A percentile compares a stretch with the other conserved stretches of the same genome.
These are phyloP conservation scores for Drosophila monieri DNA, from an alignment of 2,888 invertebrate species.

Conservation along the genomic window DNA sequence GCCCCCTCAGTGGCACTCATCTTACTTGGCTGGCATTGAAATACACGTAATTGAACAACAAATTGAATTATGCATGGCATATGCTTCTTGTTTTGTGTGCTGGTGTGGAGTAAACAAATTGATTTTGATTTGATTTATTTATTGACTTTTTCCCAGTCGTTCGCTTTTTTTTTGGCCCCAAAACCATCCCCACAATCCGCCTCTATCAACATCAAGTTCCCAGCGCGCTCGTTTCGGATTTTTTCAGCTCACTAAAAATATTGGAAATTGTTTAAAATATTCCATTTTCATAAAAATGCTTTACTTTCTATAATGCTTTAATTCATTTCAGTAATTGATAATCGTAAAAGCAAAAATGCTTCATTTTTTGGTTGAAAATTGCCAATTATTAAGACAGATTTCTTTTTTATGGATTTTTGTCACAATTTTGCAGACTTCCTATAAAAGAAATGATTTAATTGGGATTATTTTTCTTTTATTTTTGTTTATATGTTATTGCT, in stretches of 20 bases:
- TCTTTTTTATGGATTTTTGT: too few relatives aligned
- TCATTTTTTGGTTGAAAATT: too few relatives aligned
- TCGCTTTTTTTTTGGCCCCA: background rate
- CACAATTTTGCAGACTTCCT: too few relatives aligned
- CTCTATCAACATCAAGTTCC: background rate
- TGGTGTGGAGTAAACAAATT: constrained; percentile 70
- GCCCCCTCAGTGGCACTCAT: background rate
- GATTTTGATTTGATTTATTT: constrained; percentile 78
- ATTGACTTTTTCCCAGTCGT: constrained; percentile 48
- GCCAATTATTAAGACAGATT: too few relatives aligned
- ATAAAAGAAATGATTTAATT: too few relatives aligned
- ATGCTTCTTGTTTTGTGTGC: constrained; percentile 41
- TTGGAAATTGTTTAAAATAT: background rate
- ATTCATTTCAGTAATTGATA: too few relatives aligned
- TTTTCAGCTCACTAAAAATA: constrained; percentile 1
- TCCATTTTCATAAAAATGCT: background rate
- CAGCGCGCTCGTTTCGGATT: background rate
- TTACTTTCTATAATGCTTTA: too few relatives aligned
- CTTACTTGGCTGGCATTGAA: constrained; percentile 59
- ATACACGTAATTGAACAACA: constrained; percentile 76
- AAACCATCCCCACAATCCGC: background rate
- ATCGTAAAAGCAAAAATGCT: too few relatives aligned
- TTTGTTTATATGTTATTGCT: too few relatives aligned
- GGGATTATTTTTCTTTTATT: too few relatives aligned
- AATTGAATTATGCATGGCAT: constrained; percentile 75